phyloP scores from a whole-genome alignment of 2,888 invertebrate species.

The Drosophila meridionalis region DNA sequence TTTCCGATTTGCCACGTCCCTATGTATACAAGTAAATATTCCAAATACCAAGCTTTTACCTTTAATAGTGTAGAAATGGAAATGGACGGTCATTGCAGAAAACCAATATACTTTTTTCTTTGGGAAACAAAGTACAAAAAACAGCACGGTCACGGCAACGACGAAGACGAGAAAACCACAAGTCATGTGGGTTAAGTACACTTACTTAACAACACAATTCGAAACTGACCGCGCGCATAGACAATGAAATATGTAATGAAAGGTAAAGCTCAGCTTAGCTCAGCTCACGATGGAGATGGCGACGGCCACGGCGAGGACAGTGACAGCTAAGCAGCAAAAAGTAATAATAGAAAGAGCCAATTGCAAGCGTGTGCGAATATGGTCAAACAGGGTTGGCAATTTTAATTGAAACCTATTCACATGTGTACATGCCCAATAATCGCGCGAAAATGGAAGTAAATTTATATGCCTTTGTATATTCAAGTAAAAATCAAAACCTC shows the following conservation, averaged over 20 bases:
- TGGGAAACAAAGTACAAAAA: background rate
- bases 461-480: background rate
- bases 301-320: conserved; percentile 31
- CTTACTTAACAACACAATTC: conserved; percentile 80
- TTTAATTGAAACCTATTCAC: background rate
- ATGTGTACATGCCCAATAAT: background rate
- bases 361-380: conserved; percentile 38
- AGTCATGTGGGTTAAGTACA: conserved; percentile 81
- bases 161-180: conserved; percentile 66
- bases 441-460: background rate
- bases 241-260: conserved; percentile 73
- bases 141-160: conserved; percentile 16
- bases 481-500: no score
- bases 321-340: conserved; percentile 35
- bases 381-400: conserved; percentile 49
- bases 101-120: no score
- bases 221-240: conserved; percentile 75
- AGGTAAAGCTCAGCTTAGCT: conserved; percentile 63
- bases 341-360: conserved; percentile 22
- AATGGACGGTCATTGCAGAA: no score
- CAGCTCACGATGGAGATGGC: conserved; percentile 28
- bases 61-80: no score
- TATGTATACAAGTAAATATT: no score
- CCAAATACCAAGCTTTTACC: no score
- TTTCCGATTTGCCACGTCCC: no score